Evolutionary conservation across 2,113 vertebrate genomes (phyloP), one percentile per base, ranked within the genome.

Genomic region (Sander lucioperca): DNA sequence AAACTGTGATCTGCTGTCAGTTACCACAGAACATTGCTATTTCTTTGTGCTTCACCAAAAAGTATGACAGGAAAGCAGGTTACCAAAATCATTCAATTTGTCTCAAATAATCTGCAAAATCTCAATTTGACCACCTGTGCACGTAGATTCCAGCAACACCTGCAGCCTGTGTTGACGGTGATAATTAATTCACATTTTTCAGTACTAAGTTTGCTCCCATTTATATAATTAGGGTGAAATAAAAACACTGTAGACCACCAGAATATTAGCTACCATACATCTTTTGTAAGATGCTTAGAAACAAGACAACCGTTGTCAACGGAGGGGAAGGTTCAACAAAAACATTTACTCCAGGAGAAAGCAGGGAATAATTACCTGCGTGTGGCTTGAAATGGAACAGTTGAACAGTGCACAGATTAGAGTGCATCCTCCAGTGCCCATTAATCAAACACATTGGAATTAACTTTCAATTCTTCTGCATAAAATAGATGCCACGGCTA

Each of bases 361-460:
- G 80, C 69, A 43, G 75, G 67, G 87, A 94, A 92, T 93, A 94
- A 93, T 91, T 90, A 90, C 74, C 86, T 73, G 86, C 62, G 77
- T 79, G 91, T 90, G 79, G 83, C 91, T 93, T 73, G 84, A 86
- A 85, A 84, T 79, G 78, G 88, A 94, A 92, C 76, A 90, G 81
- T 84, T 86, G 85, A 94, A 91, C 86, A 84, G 82, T 63, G 85
- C 88, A 62, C 90, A 85, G 92, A 94, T 94, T 94, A 89, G 89
- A 86, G 89, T 83, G 92, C 91, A 93, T 94, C 92, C 90, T 87
- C 88, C 84, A 89, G 78, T 77, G 79, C 69, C 88, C 94, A 92
- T 95, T 95, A 96, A 96, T 96, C 94, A 96, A 91, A 92, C 84
- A 75, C 92, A 83, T 77, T 82, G 87, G 86, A 96, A 96, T 95